Percentiles rank a stretch among this genome's conserved stretches.
These are phyloP conservation scores for Anser brachyrhynchus DNA, from an alignment of 2,113 vertebrate species.

Conservation along the genomic window DNA sequence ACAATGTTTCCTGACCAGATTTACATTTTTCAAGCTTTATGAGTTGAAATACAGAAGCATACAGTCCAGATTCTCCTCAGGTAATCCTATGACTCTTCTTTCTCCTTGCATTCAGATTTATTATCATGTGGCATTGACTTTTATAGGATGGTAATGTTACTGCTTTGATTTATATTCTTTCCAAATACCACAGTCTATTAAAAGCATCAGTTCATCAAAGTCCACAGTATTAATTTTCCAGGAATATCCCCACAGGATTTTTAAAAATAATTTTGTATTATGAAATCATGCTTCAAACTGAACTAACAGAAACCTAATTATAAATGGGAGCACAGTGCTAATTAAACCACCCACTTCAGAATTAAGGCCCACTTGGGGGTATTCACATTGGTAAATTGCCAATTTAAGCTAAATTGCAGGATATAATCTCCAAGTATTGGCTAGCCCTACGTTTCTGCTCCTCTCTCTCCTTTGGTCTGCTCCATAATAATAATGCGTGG, in stretches of 20 bases:
- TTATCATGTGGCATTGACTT: constrained; percentile 42
- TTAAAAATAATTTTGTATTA: constrained; percentile 71
- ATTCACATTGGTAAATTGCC: constrained; percentile 69
- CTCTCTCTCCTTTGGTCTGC: background rate
- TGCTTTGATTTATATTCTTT: constrained; percentile 60
- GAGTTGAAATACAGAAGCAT: background rate
- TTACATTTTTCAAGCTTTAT: background rate
- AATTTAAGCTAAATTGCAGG: constrained; percentile 52
- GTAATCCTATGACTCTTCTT: constrained; percentile 14
- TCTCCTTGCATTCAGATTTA: constrained; percentile 5
- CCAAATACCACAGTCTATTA: constrained; percentile 71
- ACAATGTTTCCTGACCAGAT: background rate
- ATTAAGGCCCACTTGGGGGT: constrained; percentile 68
- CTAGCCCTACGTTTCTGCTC: background rate
- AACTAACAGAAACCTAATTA: constrained; percentile 76
- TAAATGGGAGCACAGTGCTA: constrained; percentile 66
- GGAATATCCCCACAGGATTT: constrained; percentile 73
- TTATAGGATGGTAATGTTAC: constrained; percentile 32
- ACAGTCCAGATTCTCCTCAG: background rate
- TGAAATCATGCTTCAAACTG: constrained; percentile 74
- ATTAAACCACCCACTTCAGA: constrained; percentile 75
- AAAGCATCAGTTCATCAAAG: constrained; percentile 77
- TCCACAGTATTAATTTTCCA: constrained; percentile 71
- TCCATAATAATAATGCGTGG: background rate
- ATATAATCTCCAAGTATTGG: constrained; percentile 13